Evolutionary conservation across 2,888 invertebrate species (phyloP).

Genomic region (Ischnura elegans): DNA sequence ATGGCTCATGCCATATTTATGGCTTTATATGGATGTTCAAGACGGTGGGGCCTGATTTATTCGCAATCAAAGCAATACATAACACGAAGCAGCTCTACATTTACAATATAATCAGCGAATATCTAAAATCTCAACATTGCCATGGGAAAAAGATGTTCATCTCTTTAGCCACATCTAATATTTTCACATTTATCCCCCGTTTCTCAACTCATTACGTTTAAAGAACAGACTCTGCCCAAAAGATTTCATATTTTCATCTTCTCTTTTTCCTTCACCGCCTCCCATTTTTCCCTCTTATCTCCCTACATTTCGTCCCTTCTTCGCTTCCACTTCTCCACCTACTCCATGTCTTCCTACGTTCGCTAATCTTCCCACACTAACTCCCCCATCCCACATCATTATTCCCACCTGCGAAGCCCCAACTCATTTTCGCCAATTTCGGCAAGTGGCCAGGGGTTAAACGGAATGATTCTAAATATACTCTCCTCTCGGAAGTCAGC

Average conservation of each 20-base stretch:
- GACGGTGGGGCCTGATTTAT: no score
- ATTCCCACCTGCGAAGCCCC: neutral
- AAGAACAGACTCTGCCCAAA: neutral
- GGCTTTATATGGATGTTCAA: no score
- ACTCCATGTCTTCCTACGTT: conserved; percentile 13
- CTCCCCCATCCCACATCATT: neutral
- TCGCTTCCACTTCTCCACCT: neutral
- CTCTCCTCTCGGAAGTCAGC: neutral
- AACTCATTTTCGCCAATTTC: conserved; percentile 16
- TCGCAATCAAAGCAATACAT: no score
- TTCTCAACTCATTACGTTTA: neutral
- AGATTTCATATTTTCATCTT: neutral
- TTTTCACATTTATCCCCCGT: neutral
- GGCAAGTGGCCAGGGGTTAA: neutral
- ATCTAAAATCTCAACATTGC: no score
- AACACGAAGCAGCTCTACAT: no score
- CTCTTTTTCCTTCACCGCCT: neutral
- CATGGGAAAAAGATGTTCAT: no score
- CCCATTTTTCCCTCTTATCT: neutral
- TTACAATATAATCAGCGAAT: no score
- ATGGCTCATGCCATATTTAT: no score
- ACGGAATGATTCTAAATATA: neutral
- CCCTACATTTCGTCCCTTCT: conserved; percentile 19
- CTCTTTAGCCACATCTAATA: no score
- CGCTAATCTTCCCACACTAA: neutral